Conservation (phyloP, 2,113 vertebrate species). For the Phocoena sinus region DNA sequence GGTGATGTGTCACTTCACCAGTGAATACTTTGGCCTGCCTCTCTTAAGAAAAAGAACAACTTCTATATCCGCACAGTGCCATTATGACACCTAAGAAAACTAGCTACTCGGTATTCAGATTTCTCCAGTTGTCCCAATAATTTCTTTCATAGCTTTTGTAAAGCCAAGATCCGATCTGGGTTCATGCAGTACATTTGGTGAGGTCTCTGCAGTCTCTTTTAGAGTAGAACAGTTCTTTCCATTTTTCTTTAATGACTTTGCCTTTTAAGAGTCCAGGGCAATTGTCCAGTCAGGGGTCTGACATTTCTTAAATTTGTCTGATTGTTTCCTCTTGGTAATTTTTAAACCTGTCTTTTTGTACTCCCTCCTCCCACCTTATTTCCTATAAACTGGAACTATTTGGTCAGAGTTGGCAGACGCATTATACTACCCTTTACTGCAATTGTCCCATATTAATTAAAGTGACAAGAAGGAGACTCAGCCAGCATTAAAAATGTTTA, state of each 20-base stretch:
- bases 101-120: background rate
- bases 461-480: background rate
- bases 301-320: background rate
- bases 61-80: background rate
- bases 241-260: background rate
- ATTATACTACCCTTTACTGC: background rate
- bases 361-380: background rate
- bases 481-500: background rate
- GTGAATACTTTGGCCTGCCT: background rate
- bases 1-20: background rate
- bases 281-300: background rate
- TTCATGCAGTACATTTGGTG: background rate
- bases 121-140: background rate
- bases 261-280: constrained; percentile 7
- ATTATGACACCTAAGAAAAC: constrained; percentile 2
- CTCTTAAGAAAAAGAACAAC: constrained; percentile 20
- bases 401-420: background rate
- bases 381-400: constrained; percentile 17
- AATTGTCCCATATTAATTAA: constrained; percentile 14
- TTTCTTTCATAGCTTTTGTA: constrained; percentile 18
- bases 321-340: constrained; percentile 18
- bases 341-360: background rate
- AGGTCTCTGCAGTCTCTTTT: background rate
- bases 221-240: background rate
- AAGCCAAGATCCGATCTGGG: background rate